Evolutionary conservation across 2,113 vertebrate genomes (phyloP).

Genomic region (Pagrus major): DNA sequence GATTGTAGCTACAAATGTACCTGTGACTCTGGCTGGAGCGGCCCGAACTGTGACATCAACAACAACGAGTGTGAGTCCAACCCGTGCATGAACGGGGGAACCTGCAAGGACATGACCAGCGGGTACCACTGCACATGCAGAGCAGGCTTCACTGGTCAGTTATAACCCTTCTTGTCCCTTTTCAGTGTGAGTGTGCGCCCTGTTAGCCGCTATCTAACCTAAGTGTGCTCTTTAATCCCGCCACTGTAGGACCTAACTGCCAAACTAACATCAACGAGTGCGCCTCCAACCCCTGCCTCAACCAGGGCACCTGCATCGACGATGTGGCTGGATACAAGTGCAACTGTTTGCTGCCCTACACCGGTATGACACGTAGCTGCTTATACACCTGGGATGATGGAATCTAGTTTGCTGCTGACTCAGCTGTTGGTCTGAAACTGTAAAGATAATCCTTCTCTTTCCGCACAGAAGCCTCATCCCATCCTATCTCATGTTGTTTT

Average conservation of each 20-base stretch:
- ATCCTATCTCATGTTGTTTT: constrained; percentile 67
- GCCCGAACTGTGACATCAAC: constrained; percentile 92
- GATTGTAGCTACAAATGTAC: constrained; percentile 89
- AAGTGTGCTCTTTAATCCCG: constrained; percentile 58
- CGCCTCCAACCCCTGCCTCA: constrained; percentile 96
- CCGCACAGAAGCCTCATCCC: constrained; percentile 48
- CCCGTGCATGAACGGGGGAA: constrained; percentile 92
- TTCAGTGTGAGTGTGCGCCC: constrained; percentile 20
- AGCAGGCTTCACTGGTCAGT: constrained; percentile 94
- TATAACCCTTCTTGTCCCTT: neutral
- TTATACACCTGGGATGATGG: constrained; percentile 16
- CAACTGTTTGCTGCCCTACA: constrained; percentile 95
- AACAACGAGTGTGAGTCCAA: constrained; percentile 92
- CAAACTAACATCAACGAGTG: constrained; percentile 99
- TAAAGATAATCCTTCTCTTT: constrained; percentile 41
- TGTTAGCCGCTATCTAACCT: constrained; percentile 40
- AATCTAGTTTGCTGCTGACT: constrained; percentile 13
- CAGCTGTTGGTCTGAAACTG: constrained; percentile 33
- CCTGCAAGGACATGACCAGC: constrained; percentile 96
- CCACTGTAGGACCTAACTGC: constrained; percentile 92
- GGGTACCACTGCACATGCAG: constrained; percentile 95
- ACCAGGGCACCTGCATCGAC: constrained; percentile 96
- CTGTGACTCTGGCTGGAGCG: constrained; percentile 93
- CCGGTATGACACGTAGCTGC: constrained; percentile 82
- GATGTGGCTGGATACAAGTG: constrained; percentile 96